Evolutionary conservation across 2,888 invertebrate species (phyloP).

Genomic region (Drosophila parthenogenetica): DNA sequence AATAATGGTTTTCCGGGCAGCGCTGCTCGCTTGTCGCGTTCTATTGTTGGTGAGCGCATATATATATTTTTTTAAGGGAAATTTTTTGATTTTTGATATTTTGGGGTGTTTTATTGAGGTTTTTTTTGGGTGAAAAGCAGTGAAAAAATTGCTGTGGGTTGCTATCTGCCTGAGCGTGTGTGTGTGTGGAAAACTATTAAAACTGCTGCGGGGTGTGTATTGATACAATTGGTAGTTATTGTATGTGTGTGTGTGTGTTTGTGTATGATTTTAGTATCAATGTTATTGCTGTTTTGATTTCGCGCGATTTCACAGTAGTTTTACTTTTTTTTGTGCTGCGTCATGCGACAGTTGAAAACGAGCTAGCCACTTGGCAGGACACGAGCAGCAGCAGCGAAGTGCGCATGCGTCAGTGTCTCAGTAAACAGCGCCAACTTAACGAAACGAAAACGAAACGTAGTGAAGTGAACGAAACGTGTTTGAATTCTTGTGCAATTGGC

Average conservation of each 20-base stretch:
- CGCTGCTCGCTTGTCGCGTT: conserved; percentile 62
- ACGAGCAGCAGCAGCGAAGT: conserved; percentile 69
- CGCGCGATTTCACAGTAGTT: conserved; percentile 63
- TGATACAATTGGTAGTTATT: conserved; percentile 30
- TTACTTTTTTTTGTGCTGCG: conserved; percentile 77
- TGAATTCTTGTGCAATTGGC: neutral
- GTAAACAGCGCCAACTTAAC: conserved; percentile 31
- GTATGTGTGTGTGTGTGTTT: conserved; percentile 39
- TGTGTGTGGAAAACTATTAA: conserved; percentile 71
- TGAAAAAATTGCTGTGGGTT: conserved; percentile 60
- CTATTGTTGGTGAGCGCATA: conserved; percentile 34
- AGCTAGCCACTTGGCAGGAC: conserved; percentile 84
- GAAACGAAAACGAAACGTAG: conserved; percentile 13
- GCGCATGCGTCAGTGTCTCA: conserved; percentile 64
- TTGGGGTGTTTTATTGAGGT: conserved; percentile 85
- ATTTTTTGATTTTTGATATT: conserved; percentile 84
- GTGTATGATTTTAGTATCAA: conserved; percentile 75
- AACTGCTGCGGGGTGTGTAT: conserved; percentile 60
- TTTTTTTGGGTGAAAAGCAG: conserved; percentile 63
- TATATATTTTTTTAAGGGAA: conserved; percentile 83
- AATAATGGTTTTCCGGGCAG: conserved; percentile 81
- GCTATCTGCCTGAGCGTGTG: conserved; percentile 34
- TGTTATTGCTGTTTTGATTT: conserved; percentile 79
- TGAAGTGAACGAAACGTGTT: conserved; percentile 29
- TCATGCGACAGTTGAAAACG: conserved; percentile 82